These are phyloP conservation scores for Cyclophora punctaria DNA, from an alignment of 2,888 invertebrate genomes.

Conservation along the genomic window DNA sequence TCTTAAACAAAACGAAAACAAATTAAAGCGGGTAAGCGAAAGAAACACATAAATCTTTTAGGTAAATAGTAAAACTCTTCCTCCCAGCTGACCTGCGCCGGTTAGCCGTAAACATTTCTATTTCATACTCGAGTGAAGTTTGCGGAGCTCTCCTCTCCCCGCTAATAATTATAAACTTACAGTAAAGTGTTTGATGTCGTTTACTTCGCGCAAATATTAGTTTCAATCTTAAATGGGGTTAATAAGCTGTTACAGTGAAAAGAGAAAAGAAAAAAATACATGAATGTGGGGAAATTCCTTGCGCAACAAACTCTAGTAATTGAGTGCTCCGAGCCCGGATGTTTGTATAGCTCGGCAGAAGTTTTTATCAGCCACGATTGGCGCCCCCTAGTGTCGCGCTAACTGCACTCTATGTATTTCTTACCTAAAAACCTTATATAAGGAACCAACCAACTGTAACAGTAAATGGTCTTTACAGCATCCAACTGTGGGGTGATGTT, in stretches of 20 bases:
- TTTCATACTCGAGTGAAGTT: slow-evolving; percentile 17
- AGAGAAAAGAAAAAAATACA: slow-evolving; percentile 32
- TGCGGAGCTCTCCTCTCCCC: slow-evolving; percentile 7
- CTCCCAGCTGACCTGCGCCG: slow-evolving; percentile 14
- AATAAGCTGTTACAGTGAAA: slow-evolving; percentile 39
- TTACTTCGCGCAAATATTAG: slow-evolving; percentile 32
- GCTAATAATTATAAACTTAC: slow-evolving; percentile 20
- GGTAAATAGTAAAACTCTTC: slow-evolving; percentile 21
- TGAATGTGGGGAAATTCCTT: slow-evolving; percentile 45
- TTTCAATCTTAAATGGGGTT: slow-evolving; percentile 33
- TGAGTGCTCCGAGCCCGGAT: slow-evolving; percentile 58
- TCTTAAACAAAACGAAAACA: slow-evolving; percentile 21
- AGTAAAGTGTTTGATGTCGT: slow-evolving; percentile 25
- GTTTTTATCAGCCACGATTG: slow-evolving; percentile 62
- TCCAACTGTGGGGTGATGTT: slow-evolving; percentile 21
- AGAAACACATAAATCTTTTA: slow-evolving; percentile 22
- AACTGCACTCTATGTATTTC: slow-evolving; percentile 35
- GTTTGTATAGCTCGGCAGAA: slow-evolving; percentile 55
- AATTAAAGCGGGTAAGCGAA: slow-evolving; percentile 21
- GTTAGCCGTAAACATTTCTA: slow-evolving; percentile 20
- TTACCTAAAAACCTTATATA: slow-evolving; percentile 29
- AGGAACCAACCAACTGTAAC: slow-evolving; percentile 19
- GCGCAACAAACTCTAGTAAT: slow-evolving; percentile 60
- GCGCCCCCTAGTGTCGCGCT: slow-evolving; percentile 45
- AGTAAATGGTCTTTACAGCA: slow-evolving; percentile 24